phyloP scores from a whole-genome alignment of 2,113 vertebrate species.

The Halichoerus grypus region DNA sequence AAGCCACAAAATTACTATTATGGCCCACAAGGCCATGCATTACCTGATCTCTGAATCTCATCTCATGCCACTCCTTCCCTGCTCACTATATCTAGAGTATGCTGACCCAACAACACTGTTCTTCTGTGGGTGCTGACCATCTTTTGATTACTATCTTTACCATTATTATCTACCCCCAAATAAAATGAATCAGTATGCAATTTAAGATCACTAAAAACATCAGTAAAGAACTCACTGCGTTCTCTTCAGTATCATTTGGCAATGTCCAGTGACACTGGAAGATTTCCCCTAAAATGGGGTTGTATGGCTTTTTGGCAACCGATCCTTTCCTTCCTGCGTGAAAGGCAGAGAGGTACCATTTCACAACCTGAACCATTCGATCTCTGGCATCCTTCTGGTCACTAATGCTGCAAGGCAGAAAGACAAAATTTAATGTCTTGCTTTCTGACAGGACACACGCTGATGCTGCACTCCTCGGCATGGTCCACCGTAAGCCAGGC shows the following conservation, averaged over 20 bases:
- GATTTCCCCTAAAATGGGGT: constrained; percentile 98
- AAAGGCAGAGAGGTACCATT: constrained; percentile 99
- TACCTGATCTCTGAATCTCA: not conserved
- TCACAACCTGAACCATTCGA: constrained; percentile 97
- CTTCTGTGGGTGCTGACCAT: not conserved
- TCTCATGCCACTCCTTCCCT: not conserved
- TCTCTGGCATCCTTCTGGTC: constrained; percentile 96
- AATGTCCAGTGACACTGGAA: constrained; percentile 98
- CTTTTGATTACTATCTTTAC: not conserved
- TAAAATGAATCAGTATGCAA: not conserved
- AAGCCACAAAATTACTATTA: not conserved
- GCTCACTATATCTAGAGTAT: not conserved
- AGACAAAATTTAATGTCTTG: not conserved
- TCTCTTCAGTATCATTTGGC: constrained; percentile 92
- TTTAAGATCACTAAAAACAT: not conserved
- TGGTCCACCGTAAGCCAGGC: not conserved
- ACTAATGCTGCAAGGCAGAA: constrained; percentile 91
- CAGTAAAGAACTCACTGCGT: constrained; percentile 84
- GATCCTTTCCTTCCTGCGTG: constrained; percentile 99
- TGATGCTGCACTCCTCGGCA: not conserved
- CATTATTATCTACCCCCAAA: not conserved
- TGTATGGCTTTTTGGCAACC: constrained; percentile 99
- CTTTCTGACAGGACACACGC: not conserved
- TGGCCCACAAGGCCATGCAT: not conserved
- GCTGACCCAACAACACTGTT: not conserved